These are phyloP conservation scores for Dreissena rostriformis DNA, from an alignment of 1,140 invertebrate genomes.

Conservation along the genomic window DNA sequence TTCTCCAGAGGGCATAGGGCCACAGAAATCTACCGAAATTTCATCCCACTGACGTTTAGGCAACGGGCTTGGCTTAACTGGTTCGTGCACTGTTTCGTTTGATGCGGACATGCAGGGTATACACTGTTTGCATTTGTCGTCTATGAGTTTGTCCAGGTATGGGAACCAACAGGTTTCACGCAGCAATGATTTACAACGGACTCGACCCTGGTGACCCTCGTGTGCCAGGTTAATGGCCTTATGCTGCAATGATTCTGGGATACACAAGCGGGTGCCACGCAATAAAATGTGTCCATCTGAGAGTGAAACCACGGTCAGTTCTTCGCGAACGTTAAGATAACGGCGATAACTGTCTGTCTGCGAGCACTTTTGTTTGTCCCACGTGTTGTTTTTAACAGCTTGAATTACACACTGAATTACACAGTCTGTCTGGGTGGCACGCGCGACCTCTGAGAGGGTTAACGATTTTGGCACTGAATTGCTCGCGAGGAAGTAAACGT, in stretches of 20 bases:
- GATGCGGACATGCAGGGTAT: constrained; percentile 15
- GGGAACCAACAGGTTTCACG: constrained; percentile 28
- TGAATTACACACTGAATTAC: background rate
- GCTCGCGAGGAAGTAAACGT: too few relatives aligned
- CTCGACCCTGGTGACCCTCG: background rate
- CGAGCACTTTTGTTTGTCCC: background rate
- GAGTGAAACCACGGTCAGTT: too few relatives aligned
- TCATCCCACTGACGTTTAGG: constrained; percentile 16
- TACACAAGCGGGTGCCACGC: too few relatives aligned
- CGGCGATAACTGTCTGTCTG: too few relatives aligned
- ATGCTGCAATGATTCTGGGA: background rate
- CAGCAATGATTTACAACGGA: constrained; percentile 31
- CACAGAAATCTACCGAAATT: constrained; percentile 69
- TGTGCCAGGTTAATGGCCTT: background rate
- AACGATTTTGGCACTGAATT: background rate
- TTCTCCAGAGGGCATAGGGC: constrained; percentile 63
- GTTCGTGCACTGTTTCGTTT: background rate
- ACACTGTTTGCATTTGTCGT: constrained; percentile 9
- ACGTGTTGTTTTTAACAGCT: background rate
- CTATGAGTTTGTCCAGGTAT: constrained; percentile 6
- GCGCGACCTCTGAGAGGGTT: background rate
- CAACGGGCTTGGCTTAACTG: constrained; percentile 4
- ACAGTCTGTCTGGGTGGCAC: background rate
- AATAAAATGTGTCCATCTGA: too few relatives aligned
- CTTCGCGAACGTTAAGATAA: too few relatives aligned